Evolutionary conservation across 2,113 vertebrate genomes (phyloP).

Genomic region (Garra rufa): DNA sequence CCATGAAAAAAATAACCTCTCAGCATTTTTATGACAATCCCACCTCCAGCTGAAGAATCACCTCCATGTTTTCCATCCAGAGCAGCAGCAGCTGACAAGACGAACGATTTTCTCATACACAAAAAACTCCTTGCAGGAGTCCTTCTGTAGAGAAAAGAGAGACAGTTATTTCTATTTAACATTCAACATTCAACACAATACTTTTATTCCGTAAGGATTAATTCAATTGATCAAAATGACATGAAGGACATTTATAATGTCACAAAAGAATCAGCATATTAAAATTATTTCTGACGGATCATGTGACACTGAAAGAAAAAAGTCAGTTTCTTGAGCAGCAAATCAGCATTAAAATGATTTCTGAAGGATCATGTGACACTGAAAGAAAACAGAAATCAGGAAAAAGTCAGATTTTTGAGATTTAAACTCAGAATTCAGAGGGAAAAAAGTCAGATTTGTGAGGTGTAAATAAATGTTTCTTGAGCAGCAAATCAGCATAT

Average conservation of each 20-base stretch:
- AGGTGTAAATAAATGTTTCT: too few relatives aligned
- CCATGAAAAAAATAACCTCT: neutral
- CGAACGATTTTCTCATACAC: neutral
- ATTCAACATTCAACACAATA: neutral
- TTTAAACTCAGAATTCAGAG: too few relatives aligned
- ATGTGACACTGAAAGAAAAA: too few relatives aligned
- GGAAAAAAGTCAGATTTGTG: too few relatives aligned
- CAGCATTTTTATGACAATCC: constrained; percentile 27
- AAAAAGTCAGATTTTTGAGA: too few relatives aligned
- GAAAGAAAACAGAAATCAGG: too few relatives aligned
- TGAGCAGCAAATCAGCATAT: too few relatives aligned
- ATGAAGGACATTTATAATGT: neutral
- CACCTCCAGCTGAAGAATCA: constrained; percentile 9
- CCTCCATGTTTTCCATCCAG: neutral
- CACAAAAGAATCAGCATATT: too few relatives aligned
- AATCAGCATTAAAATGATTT: too few relatives aligned
- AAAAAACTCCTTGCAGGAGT: neutral
- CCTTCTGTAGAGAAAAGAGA: neutral
- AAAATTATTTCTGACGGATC: too few relatives aligned
- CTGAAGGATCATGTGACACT: too few relatives aligned
- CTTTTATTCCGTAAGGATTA: neutral
- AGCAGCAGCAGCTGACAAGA: neutral
- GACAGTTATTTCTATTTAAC: neutral
- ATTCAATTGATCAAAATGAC: neutral
- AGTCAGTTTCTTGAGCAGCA: too few relatives aligned